Evolutionary conservation across 2,797 vertebrate species (phyloP), one percentile per base, ranked within the genome.

Genomic region (Sebastes taczanowskii): DNA sequence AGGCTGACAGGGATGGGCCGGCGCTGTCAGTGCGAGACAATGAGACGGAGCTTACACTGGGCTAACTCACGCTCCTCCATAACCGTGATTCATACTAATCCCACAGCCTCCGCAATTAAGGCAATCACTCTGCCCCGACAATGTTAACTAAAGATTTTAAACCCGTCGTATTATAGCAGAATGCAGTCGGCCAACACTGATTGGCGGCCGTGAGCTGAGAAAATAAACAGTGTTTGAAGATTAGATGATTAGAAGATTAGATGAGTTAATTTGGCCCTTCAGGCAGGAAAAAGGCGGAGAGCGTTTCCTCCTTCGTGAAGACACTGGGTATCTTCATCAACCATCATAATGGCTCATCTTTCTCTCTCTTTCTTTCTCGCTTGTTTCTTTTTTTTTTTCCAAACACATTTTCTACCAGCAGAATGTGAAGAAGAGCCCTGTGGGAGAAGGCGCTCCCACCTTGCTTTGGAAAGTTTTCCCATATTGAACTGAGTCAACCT

Each of bases 1-100:
- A 75, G 92, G 93, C 89, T 89, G 88, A 91, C 84, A 81, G 91
- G 93, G 91, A 90, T 79, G 90, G 91, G 92, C 92, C 59, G 61
- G 49, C 22, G 88, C 85, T 90, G 91, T 93, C 93, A 90, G 67
- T 16, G 75, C 60, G 3, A 85, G 82, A 90, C 85, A 88, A 71
- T 62, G 74, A 91, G 78, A 74, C 69, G 30, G 69, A 74, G 86
- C 74, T 82, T 53, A 71, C 62, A 74, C 73, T 53, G 63, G 69
- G 69, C 80, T 49, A 59, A 65, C 74, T 85, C 82, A 52, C 29
- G 42, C 81, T 77, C 78, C 72, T 75, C 73, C 55, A 38, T 85
- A 72, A 46, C 78, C 14, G 70, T 62, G 88, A 88, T 88, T 92
- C 82, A 85, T 64, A 42, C 78, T 84, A 74, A 93, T 93, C 90